Percentiles rank a stretch among this genome's conserved stretches.
These are phyloP conservation scores for Meliscaeva auricollis DNA, from an alignment of 2,888 invertebrate species.

Conservation along the genomic window DNA sequence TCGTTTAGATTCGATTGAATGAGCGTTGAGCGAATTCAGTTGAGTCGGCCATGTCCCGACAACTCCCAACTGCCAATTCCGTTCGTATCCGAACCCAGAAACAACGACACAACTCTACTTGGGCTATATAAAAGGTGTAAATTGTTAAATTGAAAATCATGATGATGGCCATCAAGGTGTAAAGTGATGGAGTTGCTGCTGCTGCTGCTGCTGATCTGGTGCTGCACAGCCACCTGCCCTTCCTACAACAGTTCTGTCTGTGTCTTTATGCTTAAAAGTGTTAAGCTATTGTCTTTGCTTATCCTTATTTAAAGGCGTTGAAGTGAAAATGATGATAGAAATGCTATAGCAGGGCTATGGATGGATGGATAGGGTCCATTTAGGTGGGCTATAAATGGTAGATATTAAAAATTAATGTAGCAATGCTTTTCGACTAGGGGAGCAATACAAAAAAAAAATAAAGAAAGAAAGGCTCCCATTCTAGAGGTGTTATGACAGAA, in stretches of 20 bases:
- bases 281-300: slow-evolving; percentile 66
- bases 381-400: slow-evolving; percentile 1
- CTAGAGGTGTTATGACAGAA: neutral
- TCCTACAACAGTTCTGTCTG: neutral
- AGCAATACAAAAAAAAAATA: neutral
- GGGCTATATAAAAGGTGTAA: slow-evolving; percentile 66
- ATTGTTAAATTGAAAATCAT: slow-evolving; percentile 74
- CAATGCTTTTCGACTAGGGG: slow-evolving; percentile 1
- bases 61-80: neutral
- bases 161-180: slow-evolving; percentile 71
- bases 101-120: slow-evolving; percentile 12
- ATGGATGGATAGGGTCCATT: neutral
- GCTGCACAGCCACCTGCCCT: neutral
- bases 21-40: slow-evolving; percentile 30
- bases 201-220: neutral
- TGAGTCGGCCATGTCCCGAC: neutral
- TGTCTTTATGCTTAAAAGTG: slow-evolving; percentile 61
- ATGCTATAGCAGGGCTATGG: neutral
- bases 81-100: neutral
- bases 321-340: slow-evolving; percentile 49
- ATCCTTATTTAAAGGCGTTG: slow-evolving; percentile 57
- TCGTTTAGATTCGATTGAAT: slow-evolving; percentile 69
- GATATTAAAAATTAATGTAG: slow-evolving; percentile 35
- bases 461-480: neutral
- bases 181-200: slow-evolving; percentile 55